These are phyloP conservation scores for Ranitomeya variabilis DNA, from an alignment of 2,113 vertebrate genomes.

Conservation along the genomic window DNA sequence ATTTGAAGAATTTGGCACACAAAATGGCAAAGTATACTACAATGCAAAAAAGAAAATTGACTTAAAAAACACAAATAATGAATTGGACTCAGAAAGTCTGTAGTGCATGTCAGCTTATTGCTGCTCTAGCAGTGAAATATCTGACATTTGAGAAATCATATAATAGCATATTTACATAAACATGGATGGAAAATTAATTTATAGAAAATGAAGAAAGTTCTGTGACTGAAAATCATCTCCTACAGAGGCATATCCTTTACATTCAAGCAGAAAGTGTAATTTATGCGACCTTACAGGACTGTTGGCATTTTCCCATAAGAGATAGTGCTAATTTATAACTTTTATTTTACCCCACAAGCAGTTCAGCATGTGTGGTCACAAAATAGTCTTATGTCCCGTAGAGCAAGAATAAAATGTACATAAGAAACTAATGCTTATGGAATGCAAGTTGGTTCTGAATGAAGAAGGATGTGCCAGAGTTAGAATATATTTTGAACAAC, in stretches of 20 bases:
- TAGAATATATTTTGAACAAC: background rate
- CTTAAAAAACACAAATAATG: too few relatives aligned
- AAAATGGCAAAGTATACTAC: too few relatives aligned
- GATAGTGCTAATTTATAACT: slow-evolving; percentile 4
- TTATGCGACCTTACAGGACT: background rate
- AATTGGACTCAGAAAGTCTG: background rate
- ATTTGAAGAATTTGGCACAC: too few relatives aligned
- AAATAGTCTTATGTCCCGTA: background rate
- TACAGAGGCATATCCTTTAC: background rate
- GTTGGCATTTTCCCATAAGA: slow-evolving; percentile 14
- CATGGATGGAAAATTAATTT: slow-evolving; percentile 23
- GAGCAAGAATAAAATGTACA: too few relatives aligned
- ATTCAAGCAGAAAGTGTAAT: slow-evolving; percentile 3
- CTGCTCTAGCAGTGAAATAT: background rate
- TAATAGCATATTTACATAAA: background rate
- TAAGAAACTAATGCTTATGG: too few relatives aligned
- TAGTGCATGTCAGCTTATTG: background rate
- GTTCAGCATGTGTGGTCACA: slow-evolving; percentile 24
- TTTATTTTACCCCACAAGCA: background rate
- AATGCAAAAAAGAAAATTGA: too few relatives aligned
- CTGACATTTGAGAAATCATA: background rate
- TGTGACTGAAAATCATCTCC: slow-evolving; percentile 10
- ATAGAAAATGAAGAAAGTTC: slow-evolving; percentile 38
- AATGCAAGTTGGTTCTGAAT: background rate
- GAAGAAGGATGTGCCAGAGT: background rate